A percentile compares a stretch with the other conserved stretches of the same genome.
Conservation (phyloP, 2,113 vertebrate genomes). For the Phaetusa simplex region DNA sequence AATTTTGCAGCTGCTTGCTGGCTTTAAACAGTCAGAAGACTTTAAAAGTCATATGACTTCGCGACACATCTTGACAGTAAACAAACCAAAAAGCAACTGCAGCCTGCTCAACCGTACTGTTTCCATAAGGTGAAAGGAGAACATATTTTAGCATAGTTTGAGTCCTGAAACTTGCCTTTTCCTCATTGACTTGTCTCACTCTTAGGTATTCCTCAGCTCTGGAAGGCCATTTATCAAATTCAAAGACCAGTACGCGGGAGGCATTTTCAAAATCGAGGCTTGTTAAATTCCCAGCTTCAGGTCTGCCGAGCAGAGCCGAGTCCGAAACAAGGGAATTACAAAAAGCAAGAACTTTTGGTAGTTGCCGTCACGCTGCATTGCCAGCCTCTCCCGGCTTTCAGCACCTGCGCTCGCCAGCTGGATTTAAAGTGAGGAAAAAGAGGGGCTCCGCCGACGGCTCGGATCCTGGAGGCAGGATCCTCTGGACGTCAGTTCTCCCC, state of each 20-base stretch:
- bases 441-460: slow-evolving; percentile 54
- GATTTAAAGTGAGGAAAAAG: slow-evolving; percentile 67
- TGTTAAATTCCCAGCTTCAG: not conserved
- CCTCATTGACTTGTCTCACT: not conserved
- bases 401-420: not conserved
- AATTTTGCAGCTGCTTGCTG: not conserved
- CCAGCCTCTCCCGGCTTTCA: slow-evolving; percentile 20
- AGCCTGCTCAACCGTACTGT: not conserved
- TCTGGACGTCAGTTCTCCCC: slow-evolving; percentile 58
- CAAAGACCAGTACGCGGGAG: not conserved
- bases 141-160: not conserved
- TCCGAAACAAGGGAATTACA: not conserved
- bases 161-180: slow-evolving; percentile 16
- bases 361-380: slow-evolving; percentile 29
- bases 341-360: slow-evolving; percentile 60
- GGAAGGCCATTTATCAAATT: not conserved
- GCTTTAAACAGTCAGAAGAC: not conserved
- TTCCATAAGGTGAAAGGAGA: not conserved
- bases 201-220: not conserved
- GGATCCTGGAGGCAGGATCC: slow-evolving; percentile 70
- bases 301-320: not conserved
- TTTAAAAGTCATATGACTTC: slow-evolving; percentile 5
- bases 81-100: not conserved
- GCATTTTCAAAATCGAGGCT: slow-evolving; percentile 7
- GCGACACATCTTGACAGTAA: not conserved